These are phyloP conservation scores for Bradypodion pumilum DNA, from an alignment of 2,797 vertebrate genomes.

Conservation along the genomic window DNA sequence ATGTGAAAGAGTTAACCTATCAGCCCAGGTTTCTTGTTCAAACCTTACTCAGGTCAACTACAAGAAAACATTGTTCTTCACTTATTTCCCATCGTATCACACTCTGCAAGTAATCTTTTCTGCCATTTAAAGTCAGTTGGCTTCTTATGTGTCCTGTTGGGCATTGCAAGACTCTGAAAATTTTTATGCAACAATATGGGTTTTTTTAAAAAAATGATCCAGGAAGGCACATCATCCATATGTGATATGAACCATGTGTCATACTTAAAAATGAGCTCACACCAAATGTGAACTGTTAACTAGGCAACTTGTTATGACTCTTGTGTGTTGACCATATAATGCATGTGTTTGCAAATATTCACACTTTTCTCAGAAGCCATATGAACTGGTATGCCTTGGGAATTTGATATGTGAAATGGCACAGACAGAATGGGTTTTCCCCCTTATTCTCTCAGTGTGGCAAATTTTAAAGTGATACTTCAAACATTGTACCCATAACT, in stretches of 20 bases:
- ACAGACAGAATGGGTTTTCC: background rate
- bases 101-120: conserved; percentile 12
- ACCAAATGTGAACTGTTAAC: background rate
- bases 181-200: background rate
- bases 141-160: background rate
- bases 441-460: background rate
- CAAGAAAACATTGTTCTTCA: background rate
- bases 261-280: background rate
- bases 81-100: background rate
- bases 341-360: background rate
- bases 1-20: background rate
- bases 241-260: background rate
- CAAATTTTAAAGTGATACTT: background rate
- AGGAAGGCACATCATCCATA: background rate
- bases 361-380: background rate
- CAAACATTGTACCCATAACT: too few relatives aligned
- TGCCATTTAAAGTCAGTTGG: conserved; percentile 1
- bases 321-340: background rate
- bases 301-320: background rate
- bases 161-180: conserved; percentile 13
- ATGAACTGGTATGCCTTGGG: background rate
- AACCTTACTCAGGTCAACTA: background rate
- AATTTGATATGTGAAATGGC: background rate
- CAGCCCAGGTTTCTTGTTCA: conserved; percentile 1
- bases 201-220: background rate